Evolutionary conservation across 2,113 vertebrate genomes (phyloP), one percentile per base, ranked within the genome.

Genomic region (Raja brachyura): DNA sequence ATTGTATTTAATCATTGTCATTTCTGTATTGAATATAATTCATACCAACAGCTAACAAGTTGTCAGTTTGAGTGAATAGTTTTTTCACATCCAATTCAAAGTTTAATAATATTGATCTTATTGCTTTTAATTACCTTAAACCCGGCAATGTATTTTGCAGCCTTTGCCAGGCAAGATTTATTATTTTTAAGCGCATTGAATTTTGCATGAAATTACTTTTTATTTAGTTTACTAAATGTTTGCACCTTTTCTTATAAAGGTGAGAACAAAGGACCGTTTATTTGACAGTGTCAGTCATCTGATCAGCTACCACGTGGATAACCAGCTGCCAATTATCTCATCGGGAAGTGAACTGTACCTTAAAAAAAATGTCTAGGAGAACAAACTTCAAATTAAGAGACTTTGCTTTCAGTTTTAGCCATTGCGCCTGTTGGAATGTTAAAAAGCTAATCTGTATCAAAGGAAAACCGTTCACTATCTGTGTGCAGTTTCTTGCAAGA

Each of bases 301-400:
- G 94, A 98, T 99, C 95, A 96, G 96, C 66, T 98, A 98, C 94
- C 98, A 99, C 94, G 97, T 98, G 98, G 97, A 98, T 95, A 98
- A 97, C 93, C 97, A 97, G 94, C 95, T 97, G 94, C 98, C 98
- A 93, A 98, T 98, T 93, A 94, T 98, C 93, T 98, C 97, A 94
- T 98, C 97, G 94, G 97, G 96, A 96, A 98, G 97, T 9, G 97
- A 98, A 97, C 96, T 99, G 93, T 97, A 95, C 94, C 97, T 99
- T 95, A 97, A 97, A 93, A 97, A 97, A 94, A 97, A 98, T 78
- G 96, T 99, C 77, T 94, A 95, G 31, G 48, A 48, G 25, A 20
- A 85, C 0, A 16, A 90, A 33, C 86, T 68, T 39, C 54, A 25
- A 39, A 22, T 39, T 20, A 16, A 88, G n/a, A 25, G 90, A 28